Evolutionary conservation across 2,888 invertebrate species (phyloP).

Genomic region (Deilephila porcellus): DNA sequence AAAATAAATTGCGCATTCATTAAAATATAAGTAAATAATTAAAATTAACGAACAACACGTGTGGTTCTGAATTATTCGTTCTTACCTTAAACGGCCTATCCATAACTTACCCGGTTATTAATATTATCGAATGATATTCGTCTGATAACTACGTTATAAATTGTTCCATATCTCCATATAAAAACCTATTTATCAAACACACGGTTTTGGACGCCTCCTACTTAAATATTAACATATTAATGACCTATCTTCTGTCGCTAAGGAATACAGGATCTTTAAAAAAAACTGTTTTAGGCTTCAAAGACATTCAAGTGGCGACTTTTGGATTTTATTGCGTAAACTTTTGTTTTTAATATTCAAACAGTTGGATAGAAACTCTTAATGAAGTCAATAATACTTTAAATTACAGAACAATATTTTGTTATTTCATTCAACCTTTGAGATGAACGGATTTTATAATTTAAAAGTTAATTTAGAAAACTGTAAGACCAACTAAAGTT

Average conservation of each 20-base stretch:
- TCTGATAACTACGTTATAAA: slow-evolving; percentile 2
- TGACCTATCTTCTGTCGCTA: slow-evolving; percentile 26
- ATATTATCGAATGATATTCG: not conserved
- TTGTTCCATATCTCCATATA: slow-evolving; percentile 16
- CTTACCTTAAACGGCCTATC: no score
- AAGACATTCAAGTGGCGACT: not conserved
- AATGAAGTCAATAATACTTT: not conserved
- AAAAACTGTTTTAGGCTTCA: slow-evolving; percentile 2
- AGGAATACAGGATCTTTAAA: slow-evolving; percentile 15
- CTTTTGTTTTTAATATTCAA: slow-evolving; percentile 1
- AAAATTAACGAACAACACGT: no score
- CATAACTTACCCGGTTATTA: not conserved
- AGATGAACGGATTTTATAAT: no score
- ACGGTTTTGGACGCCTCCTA: slow-evolving; percentile 16
- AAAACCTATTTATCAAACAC: slow-evolving; percentile 12
- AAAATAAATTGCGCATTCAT: no score
- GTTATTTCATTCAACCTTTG: not conserved
- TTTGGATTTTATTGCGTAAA: slow-evolving; percentile 16
- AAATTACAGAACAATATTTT: not conserved
- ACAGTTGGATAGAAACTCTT: not conserved
- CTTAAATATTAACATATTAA: slow-evolving; percentile 21
- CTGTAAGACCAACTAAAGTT: no score
- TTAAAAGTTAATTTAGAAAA: no score
- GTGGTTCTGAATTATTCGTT: no score
- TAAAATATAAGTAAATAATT: no score